phyloP scores from a whole-genome alignment of 1,140 invertebrate genomes.

The Ceratitis capitata region DNA sequence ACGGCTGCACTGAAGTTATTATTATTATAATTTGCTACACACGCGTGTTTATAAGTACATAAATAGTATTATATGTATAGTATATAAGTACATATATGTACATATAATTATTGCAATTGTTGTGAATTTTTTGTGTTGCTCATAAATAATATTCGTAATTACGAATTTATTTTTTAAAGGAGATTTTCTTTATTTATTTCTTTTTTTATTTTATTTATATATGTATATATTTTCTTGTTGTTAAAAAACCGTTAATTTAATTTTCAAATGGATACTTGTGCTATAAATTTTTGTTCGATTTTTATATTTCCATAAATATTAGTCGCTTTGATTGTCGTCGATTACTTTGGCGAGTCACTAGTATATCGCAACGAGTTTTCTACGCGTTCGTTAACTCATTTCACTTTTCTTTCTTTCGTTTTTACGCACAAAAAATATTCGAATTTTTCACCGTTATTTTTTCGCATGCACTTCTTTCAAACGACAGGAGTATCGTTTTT shows the following conservation, averaged over 20 bases:
- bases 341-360: background rate
- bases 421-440: background rate
- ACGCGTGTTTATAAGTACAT: too few relatives aligned
- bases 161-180: background rate
- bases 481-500: background rate
- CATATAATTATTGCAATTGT: background rate
- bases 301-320: background rate
- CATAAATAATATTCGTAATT: slow-evolving; percentile 13
- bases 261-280: background rate
- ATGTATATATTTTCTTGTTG: too few relatives aligned
- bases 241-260: too few relatives aligned
- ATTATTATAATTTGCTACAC: background rate
- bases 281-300: background rate
- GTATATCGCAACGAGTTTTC: background rate
- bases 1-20: background rate
- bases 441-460: background rate
- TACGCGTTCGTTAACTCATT: background rate
- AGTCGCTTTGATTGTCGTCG: background rate
- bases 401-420: background rate
- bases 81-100: too few relatives aligned
- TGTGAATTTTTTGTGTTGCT: background rate
- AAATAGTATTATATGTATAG: too few relatives aligned
- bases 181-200: background rate
- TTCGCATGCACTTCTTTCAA: background rate
- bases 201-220: background rate